These are phyloP conservation scores for Takifugu bimaculatus DNA, from an alignment of 2,113 vertebrate genomes.

Conservation along the genomic window DNA sequence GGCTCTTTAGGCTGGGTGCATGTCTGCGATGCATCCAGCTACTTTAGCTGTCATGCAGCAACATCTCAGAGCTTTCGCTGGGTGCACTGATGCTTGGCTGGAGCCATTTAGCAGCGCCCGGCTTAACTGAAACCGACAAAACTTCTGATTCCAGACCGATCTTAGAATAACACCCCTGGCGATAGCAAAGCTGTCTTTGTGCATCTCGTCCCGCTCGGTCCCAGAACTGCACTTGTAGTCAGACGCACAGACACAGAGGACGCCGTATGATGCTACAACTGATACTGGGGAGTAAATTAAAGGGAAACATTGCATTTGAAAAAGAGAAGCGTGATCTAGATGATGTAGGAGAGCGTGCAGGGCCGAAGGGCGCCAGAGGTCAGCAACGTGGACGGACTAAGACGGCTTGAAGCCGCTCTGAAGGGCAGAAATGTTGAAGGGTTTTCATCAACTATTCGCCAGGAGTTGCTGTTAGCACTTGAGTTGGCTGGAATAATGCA, in stretches of 20 bases:
- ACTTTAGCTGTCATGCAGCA: constrained; percentile 77
- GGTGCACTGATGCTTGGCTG: constrained; percentile 61
- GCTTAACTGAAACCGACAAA: constrained; percentile 73
- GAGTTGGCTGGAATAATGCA: constrained; percentile 36
- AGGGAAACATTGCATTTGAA: constrained; percentile 26
- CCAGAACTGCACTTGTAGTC: constrained; percentile 55
- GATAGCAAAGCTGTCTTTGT: constrained; percentile 56
- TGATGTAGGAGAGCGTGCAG: background rate
- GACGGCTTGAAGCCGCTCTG: constrained; percentile 43
- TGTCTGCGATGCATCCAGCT: constrained; percentile 71
- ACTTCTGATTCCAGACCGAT: constrained; percentile 72
- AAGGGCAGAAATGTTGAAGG: constrained; percentile 47
- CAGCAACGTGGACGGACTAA: constrained; percentile 48
- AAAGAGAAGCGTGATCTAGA: constrained; percentile 40
- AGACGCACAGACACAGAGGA: constrained; percentile 51
- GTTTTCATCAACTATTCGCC: constrained; percentile 31
- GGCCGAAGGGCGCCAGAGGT: constrained; percentile 31
- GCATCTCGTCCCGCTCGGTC: constrained; percentile 44
- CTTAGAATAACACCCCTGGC: constrained; percentile 69
- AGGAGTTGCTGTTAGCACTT: constrained; percentile 51
- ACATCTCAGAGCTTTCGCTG: constrained; percentile 59
- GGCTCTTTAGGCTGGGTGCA: constrained; percentile 74
- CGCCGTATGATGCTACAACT: constrained; percentile 50
- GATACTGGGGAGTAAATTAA: constrained; percentile 50
- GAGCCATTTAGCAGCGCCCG: constrained; percentile 61